Percentiles rank a stretch among this genome's conserved stretches.
Conservation (phyloP, 2,888 invertebrate genomes). For the Cremastobaeus sp. region DNA sequence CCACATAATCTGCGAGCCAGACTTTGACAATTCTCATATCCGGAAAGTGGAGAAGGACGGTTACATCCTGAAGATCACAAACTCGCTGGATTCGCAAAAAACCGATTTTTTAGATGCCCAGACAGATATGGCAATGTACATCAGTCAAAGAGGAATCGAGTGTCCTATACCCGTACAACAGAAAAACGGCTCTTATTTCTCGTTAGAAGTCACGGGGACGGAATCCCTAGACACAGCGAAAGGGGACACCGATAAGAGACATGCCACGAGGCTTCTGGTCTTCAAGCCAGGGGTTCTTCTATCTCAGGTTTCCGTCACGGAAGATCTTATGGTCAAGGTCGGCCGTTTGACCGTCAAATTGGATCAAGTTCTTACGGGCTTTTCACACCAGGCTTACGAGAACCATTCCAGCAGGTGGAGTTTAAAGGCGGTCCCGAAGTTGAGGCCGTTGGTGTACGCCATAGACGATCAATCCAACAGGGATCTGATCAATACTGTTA, state of each 20-base stretch:
- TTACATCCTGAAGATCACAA: constrained; percentile 90
- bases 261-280: constrained; percentile 87
- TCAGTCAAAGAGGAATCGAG: constrained; percentile 82
- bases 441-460: constrained; percentile 85
- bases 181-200: constrained; percentile 83
- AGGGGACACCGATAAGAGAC: constrained; percentile 66
- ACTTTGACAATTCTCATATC: constrained; percentile 82
- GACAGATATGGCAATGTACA: constrained; percentile 85
- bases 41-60: constrained; percentile 81
- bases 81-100: constrained; percentile 88
- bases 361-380: constrained; percentile 85
- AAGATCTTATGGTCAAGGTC: constrained; percentile 83
- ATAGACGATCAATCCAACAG: constrained; percentile 82
- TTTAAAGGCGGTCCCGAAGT: constrained; percentile 83
- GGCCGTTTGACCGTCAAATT: constrained; percentile 87
- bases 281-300: constrained; percentile 87
- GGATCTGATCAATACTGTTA: constrained; percentile 82
- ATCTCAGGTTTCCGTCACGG: constrained; percentile 81
- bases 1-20: constrained; percentile 82
- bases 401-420: constrained; percentile 87
- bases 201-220: constrained; percentile 78
- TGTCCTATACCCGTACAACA: constrained; percentile 87
- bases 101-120: constrained; percentile 85
- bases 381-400: constrained; percentile 85
- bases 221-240: constrained; percentile 75